These are phyloP conservation scores for Cynopterus brachyotis DNA, from an alignment of 2,113 vertebrate genomes.

Conservation along the genomic window DNA sequence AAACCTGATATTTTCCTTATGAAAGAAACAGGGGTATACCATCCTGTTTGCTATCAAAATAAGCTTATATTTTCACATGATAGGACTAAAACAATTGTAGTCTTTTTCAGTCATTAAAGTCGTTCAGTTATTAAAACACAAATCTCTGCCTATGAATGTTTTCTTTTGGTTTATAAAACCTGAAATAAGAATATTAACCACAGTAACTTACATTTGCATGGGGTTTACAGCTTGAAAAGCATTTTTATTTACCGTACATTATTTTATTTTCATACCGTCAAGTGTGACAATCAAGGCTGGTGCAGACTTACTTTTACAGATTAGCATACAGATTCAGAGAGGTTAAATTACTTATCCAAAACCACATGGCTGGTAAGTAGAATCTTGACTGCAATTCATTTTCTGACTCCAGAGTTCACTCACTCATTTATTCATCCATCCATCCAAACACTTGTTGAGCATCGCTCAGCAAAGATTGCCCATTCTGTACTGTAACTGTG, in stretches of 20 bases:
- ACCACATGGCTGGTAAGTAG: neutral
- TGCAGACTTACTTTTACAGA: neutral
- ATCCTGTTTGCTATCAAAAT: constrained; percentile 31
- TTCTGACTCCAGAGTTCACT: neutral
- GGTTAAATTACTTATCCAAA: constrained; percentile 42
- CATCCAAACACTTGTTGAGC: neutral
- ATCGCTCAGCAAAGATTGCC: constrained; percentile 18
- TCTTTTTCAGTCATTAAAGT: neutral
- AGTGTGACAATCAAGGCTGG: neutral
- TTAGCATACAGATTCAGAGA: constrained; percentile 25
- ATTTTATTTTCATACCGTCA: neutral
- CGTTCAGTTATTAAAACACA: constrained; percentile 13
- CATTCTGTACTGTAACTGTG: neutral
- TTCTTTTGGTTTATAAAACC: constrained; percentile 14
- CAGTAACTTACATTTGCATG: constrained; percentile 16
- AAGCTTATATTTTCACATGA: neutral
- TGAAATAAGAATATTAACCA: constrained; percentile 31
- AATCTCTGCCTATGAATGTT: neutral
- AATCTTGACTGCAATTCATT: neutral
- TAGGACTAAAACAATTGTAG: constrained; percentile 5
- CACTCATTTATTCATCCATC: constrained; percentile 33
- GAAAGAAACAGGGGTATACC: constrained; percentile 2
- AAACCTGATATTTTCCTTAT: constrained; percentile 15
- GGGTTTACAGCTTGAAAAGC: neutral
- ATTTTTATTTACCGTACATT: constrained; percentile 32